Conservation (phyloP, 2,888 invertebrate species). For the Sinhomidia bicolor region DNA sequence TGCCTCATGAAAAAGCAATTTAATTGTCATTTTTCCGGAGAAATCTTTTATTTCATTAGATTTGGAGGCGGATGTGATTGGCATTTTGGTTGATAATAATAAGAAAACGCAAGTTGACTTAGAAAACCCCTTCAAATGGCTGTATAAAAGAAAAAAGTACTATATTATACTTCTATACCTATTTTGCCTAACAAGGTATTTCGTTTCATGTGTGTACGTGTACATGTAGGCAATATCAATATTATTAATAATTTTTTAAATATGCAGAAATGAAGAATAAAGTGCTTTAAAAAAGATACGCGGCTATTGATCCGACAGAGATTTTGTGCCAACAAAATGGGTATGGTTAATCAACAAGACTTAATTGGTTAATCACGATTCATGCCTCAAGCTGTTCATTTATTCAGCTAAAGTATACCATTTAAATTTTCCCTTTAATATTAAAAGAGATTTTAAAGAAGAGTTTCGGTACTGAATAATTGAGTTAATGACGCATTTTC, state of each 20-base stretch:
- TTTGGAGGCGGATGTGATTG: slow-evolving; percentile 23
- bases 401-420: slow-evolving; percentile 48
- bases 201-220: slow-evolving; percentile 8
- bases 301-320: slow-evolving; percentile 39
- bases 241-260: too few species aligned
- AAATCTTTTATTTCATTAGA: slow-evolving; percentile 63
- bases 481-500: slow-evolving; percentile 69
- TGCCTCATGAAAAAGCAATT: slow-evolving; percentile 64
- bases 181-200: not conserved
- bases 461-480: slow-evolving; percentile 52
- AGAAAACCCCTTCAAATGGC: not conserved
- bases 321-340: slow-evolving; percentile 33
- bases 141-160: not conserved
- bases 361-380: slow-evolving; percentile 71
- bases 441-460: slow-evolving; percentile 34
- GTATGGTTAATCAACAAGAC: slow-evolving; percentile 66
- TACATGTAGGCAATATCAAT: too few species aligned
- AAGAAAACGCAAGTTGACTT: slow-evolving; percentile 39
- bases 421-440: slow-evolving; percentile 40
- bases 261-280: not conserved
- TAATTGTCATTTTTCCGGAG: slow-evolving; percentile 63
- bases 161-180: not conserved
- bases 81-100: not conserved
- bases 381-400: slow-evolving; percentile 55
- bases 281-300: not conserved